Evolutionary conservation across 1,140 invertebrate genomes (phyloP).

Genomic region (Heliconius congener): DNA sequence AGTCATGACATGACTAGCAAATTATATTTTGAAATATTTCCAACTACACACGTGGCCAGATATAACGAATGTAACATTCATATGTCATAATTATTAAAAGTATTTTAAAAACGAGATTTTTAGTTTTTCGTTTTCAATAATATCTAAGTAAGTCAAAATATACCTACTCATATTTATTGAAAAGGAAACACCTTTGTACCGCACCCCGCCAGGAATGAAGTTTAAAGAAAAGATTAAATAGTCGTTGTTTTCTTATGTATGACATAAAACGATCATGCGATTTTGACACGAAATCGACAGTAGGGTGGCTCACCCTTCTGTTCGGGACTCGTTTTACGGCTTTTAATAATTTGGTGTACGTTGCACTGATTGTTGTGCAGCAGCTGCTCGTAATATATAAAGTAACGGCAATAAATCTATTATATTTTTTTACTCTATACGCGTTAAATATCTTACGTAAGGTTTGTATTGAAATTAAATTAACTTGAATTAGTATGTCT

Average conservation of each 20-base stretch:
- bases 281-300: constrained; percentile 64
- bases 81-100: background rate
- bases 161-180: background rate
- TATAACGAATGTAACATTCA: background rate
- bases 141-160: too few species aligned
- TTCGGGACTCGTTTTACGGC: constrained; percentile 75
- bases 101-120: background rate
- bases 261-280: constrained; percentile 65
- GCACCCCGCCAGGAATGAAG: background rate
- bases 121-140: too few species aligned
- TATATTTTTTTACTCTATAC: background rate
- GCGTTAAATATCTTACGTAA: background rate
- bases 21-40: constrained; percentile 17
- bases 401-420: constrained; percentile 66
- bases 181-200: background rate
- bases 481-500: too few species aligned
- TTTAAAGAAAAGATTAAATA: background rate
- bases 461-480: background rate
- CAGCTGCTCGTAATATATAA: constrained; percentile 68
- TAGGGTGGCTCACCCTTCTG: constrained; percentile 76
- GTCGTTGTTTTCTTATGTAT: constrained; percentile 5
- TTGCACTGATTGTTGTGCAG: constrained; percentile 74
- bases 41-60: background rate
- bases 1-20: constrained; percentile 28
- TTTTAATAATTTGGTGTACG: constrained; percentile 79